Evolutionary conservation across 2,888 invertebrate species (phyloP).

Genomic region (Drosophila rubida): DNA sequence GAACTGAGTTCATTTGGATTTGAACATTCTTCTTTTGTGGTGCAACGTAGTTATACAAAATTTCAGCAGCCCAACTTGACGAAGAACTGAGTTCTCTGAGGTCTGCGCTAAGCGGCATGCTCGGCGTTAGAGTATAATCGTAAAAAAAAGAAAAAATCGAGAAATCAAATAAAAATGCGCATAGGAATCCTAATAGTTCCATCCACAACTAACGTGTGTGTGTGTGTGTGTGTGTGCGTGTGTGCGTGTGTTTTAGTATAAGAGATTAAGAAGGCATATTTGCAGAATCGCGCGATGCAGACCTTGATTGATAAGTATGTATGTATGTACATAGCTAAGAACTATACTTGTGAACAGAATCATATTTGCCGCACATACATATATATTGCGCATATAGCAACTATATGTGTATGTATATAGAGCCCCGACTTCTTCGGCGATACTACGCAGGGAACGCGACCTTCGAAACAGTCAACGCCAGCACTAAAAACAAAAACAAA

Average conservation of each 20-base stretch:
- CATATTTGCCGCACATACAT: constrained; percentile 15
- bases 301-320: constrained; percentile 76
- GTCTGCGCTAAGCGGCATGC: neutral
- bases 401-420: constrained; percentile 13
- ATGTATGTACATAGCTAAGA: constrained; percentile 41
- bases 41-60: too few species aligned
- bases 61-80: neutral
- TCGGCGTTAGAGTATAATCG: constrained; percentile 5
- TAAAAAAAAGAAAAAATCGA: neutral
- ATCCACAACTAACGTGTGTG: neutral
- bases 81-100: neutral
- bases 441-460: constrained; percentile 38
- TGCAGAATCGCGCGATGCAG: constrained; percentile 77
- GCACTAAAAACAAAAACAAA: constrained; percentile 13
- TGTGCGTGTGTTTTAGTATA: constrained; percentile 13
- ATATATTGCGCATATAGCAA: constrained; percentile 34
- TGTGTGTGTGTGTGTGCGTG: constrained; percentile 5
- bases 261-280: constrained; percentile 67
- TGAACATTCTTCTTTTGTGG: neutral
- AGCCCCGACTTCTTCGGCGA: too few species aligned
- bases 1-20: neutral
- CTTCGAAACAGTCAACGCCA: constrained; percentile 39
- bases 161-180: constrained; percentile 31
- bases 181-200: constrained; percentile 38
- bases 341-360: constrained; percentile 31